phyloP scores from a whole-genome alignment of 1,140 invertebrate genomes.

The Ceratina australensis region DNA sequence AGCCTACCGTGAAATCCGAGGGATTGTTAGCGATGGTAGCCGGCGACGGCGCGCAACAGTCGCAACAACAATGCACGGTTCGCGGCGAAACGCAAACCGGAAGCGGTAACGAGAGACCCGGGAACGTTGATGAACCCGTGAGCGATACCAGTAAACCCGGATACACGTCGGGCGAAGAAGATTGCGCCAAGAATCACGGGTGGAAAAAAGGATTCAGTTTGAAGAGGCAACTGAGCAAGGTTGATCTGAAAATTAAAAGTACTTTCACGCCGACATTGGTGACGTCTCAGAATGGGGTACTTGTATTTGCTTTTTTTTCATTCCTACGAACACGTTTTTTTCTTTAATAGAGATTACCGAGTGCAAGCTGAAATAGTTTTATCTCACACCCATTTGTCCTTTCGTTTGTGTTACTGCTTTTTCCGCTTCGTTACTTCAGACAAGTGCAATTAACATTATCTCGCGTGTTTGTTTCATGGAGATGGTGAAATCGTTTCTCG shows the following conservation, averaged over 20 bases:
- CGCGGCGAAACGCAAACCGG: constrained; percentile 58
- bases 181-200: constrained; percentile 75
- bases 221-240: constrained; percentile 89
- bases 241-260: constrained; percentile 89
- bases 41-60: constrained; percentile 63
- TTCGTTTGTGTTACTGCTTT: background rate
- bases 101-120: constrained; percentile 61
- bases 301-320: constrained; percentile 68
- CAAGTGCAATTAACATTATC: too few species aligned
- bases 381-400: too few species aligned
- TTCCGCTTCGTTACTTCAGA: background rate
- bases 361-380: background rate
- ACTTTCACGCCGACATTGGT: constrained; percentile 79
- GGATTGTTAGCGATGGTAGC: constrained; percentile 61
- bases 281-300: constrained; percentile 77
- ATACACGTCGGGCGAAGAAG: constrained; percentile 60
- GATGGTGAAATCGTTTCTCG: too few species aligned
- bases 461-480: too few species aligned
- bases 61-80: constrained; percentile 56
- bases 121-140: constrained; percentile 61
- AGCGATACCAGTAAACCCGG: constrained; percentile 49
- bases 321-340: constrained; percentile 2
- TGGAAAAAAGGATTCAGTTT: constrained; percentile 86
- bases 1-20: constrained; percentile 63
- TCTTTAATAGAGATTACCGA: background rate